These are phyloP conservation scores for human (Homo sapiens) DNA, from an alignment of 2,113 vertebrate species.

Conservation along the genomic window DNA sequence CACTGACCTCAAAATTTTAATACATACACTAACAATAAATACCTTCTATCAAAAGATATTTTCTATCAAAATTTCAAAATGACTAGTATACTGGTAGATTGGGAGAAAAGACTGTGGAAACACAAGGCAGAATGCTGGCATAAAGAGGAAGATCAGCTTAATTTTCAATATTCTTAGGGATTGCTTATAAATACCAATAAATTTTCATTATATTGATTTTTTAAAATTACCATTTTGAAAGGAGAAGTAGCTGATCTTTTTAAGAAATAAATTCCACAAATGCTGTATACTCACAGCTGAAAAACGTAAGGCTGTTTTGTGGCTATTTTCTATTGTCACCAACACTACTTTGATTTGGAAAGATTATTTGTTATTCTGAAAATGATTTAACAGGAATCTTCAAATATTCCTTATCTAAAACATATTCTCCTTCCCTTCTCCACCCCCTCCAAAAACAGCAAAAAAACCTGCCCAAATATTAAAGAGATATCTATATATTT, in stretches of 20 bases:
- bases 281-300: neutral
- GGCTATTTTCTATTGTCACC: slow-evolving; percentile 30
- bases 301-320: neutral
- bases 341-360: slow-evolving; percentile 59
- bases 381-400: slow-evolving; percentile 57
- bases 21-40: slow-evolving; percentile 29
- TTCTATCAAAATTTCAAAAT: slow-evolving; percentile 46
- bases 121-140: neutral
- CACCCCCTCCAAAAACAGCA: neutral
- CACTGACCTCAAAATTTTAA: slow-evolving; percentile 54
- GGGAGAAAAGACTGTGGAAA: neutral
- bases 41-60: neutral
- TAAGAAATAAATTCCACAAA: slow-evolving; percentile 29
- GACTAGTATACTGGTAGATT: neutral
- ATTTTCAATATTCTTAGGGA: neutral
- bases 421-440: neutral
- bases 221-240: neutral
- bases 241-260: neutral
- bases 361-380: slow-evolving; percentile 54
- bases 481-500: slow-evolving; percentile 2
- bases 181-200: neutral
- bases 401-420: slow-evolving; percentile 50
- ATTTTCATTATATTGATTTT: slow-evolving; percentile 12
- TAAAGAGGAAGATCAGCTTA: neutral
- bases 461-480: neutral